phyloP scores from a whole-genome alignment of 2,888 invertebrate species.

The Scaeva pyrastri region DNA sequence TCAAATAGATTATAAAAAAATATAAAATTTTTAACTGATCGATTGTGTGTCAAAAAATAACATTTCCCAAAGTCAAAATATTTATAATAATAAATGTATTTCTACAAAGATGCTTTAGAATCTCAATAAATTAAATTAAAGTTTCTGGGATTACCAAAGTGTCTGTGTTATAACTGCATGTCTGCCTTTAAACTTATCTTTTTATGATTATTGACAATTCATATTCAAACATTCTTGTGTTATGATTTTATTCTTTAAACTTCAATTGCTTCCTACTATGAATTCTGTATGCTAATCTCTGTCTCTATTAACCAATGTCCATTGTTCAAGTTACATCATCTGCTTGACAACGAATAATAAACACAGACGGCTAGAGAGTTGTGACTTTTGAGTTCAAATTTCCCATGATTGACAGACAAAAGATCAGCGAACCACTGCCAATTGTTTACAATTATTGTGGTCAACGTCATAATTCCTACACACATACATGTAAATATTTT shows the following conservation, averaged over 20 bases:
- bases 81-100: too few species aligned
- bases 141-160: too few species aligned
- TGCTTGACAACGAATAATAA: conserved; percentile 36
- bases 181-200: conserved; percentile 4
- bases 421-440: conserved; percentile 10
- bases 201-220: background rate
- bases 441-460: background rate
- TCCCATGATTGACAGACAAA: conserved; percentile 39
- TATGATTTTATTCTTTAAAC: background rate
- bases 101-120: too few species aligned
- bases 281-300: background rate
- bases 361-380: conserved; percentile 2
- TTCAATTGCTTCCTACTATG: background rate
- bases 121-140: too few species aligned
- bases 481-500: too few species aligned
- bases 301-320: background rate
- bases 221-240: background rate
- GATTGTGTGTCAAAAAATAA: too few species aligned
- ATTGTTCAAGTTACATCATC: background rate
- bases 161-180: background rate
- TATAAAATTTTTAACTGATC: too few species aligned
- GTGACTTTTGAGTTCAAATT: conserved; percentile 35
- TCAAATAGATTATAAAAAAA: too few species aligned
- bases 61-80: too few species aligned
- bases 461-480: background rate